These are phyloP conservation scores for Aporophyla nigra DNA, from an alignment of 2,888 invertebrate genomes.

Conservation along the genomic window DNA sequence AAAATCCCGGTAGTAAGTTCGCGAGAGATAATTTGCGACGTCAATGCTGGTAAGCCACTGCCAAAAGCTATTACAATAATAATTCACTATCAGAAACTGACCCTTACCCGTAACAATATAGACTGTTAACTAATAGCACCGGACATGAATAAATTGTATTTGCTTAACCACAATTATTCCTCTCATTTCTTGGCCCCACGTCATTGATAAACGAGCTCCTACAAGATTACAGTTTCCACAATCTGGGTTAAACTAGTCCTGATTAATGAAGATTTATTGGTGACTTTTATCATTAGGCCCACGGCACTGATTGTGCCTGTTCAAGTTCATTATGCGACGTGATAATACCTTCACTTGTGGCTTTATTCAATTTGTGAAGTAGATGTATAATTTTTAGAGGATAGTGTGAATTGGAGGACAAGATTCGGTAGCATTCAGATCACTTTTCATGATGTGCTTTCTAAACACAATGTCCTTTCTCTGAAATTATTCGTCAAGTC, in stretches of 20 bases:
- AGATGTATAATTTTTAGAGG: background rate
- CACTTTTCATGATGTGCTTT: background rate
- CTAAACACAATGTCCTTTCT: too few species aligned
- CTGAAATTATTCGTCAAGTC: too few species aligned
- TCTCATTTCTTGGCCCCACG: conserved; percentile 52
- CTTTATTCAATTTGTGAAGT: conserved; percentile 34
- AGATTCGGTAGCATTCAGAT: background rate
- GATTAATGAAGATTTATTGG: conserved; percentile 75
- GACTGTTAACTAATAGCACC: background rate
- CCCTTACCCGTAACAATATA: conserved; percentile 7
- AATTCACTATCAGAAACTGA: background rate
- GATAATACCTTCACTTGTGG: conserved; percentile 34
- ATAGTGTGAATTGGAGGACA: background rate
- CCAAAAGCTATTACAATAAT: background rate
- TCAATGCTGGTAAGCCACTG: too few species aligned
- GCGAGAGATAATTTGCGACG: too few species aligned
- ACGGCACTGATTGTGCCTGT: conserved; percentile 52
- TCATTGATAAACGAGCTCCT: conserved; percentile 62
- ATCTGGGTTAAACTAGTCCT: conserved; percentile 69
- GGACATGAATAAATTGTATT: conserved; percentile 40
- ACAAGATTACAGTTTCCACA: conserved; percentile 65
- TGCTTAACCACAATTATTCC: conserved; percentile 36
- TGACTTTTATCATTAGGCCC: conserved; percentile 62
- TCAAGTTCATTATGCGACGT: conserved; percentile 59
- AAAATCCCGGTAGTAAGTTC: too few species aligned